A percentile compares a stretch with the other conserved stretches of the same genome.
These are phyloP conservation scores for Ceratosolen solmsi DNA, from an alignment of 1,140 invertebrate species.

Conservation along the genomic window DNA sequence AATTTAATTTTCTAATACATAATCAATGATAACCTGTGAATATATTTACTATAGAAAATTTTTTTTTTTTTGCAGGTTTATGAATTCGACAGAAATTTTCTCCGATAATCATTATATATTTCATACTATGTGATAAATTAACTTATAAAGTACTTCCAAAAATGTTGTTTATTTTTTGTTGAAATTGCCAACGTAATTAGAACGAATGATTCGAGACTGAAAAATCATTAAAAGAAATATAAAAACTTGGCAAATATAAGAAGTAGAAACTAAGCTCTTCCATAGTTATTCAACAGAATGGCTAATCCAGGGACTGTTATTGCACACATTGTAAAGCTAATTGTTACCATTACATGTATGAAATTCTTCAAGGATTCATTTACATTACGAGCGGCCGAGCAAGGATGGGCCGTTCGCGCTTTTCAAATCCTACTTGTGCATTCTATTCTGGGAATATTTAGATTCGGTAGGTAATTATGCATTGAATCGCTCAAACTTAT, in stretches of 20 bases:
- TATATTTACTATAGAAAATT: too few relatives aligned
- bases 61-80: slow-evolving; percentile 20
- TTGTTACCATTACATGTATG: slow-evolving; percentile 67
- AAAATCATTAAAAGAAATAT: not conserved
- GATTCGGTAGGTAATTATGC: slow-evolving; percentile 69
- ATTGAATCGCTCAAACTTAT: too few relatives aligned
- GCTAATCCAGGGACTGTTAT: slow-evolving; percentile 63
- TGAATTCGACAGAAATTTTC: not conserved
- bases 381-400: slow-evolving; percentile 54
- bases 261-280: slow-evolving; percentile 38
- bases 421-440: slow-evolving; percentile 67
- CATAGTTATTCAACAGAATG: slow-evolving; percentile 57
- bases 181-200: not conserved
- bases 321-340: slow-evolving; percentile 66
- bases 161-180: slow-evolving; percentile 3
- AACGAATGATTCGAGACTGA: not conserved
- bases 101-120: slow-evolving; percentile 16
- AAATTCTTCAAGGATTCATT: slow-evolving; percentile 60
- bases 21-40: too few relatives aligned
- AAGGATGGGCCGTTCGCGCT: slow-evolving; percentile 64
- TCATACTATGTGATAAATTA: slow-evolving; percentile 32
- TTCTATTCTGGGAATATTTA: slow-evolving; percentile 66
- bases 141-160: slow-evolving; percentile 20
- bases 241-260: slow-evolving; percentile 8
- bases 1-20: too few relatives aligned